phyloP scores from a whole-genome alignment of 2,888 invertebrate genomes.

The Netelia inedita region DNA sequence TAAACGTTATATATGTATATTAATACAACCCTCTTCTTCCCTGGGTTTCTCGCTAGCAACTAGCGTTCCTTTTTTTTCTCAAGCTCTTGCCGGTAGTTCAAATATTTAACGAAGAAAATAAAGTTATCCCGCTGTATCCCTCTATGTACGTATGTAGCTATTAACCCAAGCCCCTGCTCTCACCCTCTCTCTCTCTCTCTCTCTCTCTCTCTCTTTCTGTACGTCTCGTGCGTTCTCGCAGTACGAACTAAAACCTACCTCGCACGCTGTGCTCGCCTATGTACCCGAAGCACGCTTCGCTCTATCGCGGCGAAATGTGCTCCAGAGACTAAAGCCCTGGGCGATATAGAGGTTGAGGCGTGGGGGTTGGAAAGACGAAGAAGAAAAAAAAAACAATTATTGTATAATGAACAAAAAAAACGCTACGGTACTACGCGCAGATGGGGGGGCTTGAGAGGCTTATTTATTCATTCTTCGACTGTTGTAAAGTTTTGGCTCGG shows the following conservation, averaged over 20 bases:
- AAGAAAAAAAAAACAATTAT: slow-evolving; percentile 4
- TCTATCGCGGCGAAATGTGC: slow-evolving; percentile 37
- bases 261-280: slow-evolving; percentile 13
- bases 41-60: neutral
- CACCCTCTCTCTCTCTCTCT: neutral
- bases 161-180: slow-evolving; percentile 37
- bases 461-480: neutral
- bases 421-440: neutral
- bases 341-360: neutral
- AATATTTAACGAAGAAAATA: slow-evolving; percentile 69
- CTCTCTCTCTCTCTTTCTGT: neutral
- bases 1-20: slow-evolving; percentile 28
- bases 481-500: neutral
- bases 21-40: slow-evolving; percentile 31
- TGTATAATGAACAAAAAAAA: neutral
- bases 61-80: slow-evolving; percentile 10
- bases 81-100: slow-evolving; percentile 42
- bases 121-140: slow-evolving; percentile 57
- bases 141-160: slow-evolving; percentile 44
- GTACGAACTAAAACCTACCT: slow-evolving; percentile 44
- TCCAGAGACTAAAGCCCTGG: slow-evolving; percentile 19
- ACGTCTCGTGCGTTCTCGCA: slow-evolving; percentile 4
- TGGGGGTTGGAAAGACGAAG: neutral
- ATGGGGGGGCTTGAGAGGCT: neutral
- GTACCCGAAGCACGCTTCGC: slow-evolving; percentile 29